Conservation (phyloP, 2,888 invertebrate genomes). For the Acronicta psi region DNA sequence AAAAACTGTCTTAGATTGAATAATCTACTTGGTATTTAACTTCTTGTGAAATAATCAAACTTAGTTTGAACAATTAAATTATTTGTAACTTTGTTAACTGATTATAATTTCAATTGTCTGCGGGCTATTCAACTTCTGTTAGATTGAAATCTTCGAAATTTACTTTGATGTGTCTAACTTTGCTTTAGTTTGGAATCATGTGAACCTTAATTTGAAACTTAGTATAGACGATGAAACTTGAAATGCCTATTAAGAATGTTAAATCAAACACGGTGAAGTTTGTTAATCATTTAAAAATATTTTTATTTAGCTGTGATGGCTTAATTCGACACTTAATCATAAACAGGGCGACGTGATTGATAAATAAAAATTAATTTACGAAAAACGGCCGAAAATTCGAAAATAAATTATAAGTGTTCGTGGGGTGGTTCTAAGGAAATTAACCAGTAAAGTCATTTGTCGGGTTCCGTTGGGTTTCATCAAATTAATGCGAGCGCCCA, state of each 20-base stretch:
- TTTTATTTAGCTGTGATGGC: neutral
- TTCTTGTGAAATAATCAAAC: constrained; percentile 42
- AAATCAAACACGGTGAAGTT: neutral
- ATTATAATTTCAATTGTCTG: constrained; percentile 45
- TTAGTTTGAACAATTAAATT: constrained; percentile 45
- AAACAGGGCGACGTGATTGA: constrained; percentile 12
- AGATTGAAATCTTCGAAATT: constrained; percentile 27
- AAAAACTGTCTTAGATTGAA: constrained; percentile 25
- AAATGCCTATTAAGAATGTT: constrained; percentile 4
- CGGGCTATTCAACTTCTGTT: constrained; percentile 21
- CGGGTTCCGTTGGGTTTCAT: constrained; percentile 67
- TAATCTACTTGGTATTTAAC: constrained; percentile 43
- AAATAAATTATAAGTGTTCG: constrained; percentile 41
- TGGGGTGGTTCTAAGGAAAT: constrained; percentile 58
- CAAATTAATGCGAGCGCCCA: constrained; percentile 63
- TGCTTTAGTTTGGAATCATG: constrained; percentile 15
- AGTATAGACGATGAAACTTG: constrained; percentile 1
- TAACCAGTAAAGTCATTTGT: constrained; percentile 66
- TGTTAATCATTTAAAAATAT: neutral
- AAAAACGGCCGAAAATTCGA: constrained; percentile 23
- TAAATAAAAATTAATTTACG: constrained; percentile 18
- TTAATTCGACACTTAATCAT: neutral
- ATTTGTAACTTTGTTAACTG: constrained; percentile 40
- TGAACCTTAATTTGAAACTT: constrained; percentile 17
- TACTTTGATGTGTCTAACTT: constrained; percentile 20